Conservation (phyloP, 2,113 vertebrate genomes). For the Hydropotes inermis region DNA sequence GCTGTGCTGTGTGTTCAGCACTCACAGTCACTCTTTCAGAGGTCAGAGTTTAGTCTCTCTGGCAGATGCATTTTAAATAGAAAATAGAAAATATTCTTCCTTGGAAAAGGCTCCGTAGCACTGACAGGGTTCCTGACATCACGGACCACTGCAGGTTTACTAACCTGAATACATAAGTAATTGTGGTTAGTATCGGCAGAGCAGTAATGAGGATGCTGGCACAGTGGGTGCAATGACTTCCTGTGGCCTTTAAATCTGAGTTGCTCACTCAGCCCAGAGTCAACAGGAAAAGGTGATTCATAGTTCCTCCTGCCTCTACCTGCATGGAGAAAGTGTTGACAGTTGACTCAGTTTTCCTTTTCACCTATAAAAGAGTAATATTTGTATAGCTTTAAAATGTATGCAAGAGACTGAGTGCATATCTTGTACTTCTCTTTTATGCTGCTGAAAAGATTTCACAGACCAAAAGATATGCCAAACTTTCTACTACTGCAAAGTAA, state of each 20-base stretch:
- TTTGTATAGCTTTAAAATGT: neutral
- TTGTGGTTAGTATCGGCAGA: neutral
- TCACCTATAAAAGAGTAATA: neutral
- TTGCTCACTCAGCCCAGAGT: neutral
- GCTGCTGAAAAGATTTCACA: neutral
- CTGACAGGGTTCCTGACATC: neutral
- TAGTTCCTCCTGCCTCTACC: neutral
- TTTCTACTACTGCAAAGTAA: neutral
- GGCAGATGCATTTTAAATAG: neutral
- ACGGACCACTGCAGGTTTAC: neutral
- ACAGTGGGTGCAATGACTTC: neutral
- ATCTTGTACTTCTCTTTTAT: neutral
- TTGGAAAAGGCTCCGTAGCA: neutral
- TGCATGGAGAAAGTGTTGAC: neutral
- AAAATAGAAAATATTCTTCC: neutral
- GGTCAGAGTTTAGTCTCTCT: neutral
- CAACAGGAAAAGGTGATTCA: neutral
- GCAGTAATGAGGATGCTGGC: neutral
- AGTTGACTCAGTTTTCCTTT: neutral
- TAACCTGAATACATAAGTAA: neutral
- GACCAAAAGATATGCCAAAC: neutral
- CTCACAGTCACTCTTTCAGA: no score
- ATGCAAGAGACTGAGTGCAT: neutral
- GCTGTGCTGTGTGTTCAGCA: rapidly evolving
- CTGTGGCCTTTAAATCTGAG: neutral